A percentile compares a stretch with the other conserved stretches of the same genome.
These are phyloP conservation scores for Euphydryas editha DNA, from an alignment of 2,888 invertebrate genomes.

Conservation along the genomic window DNA sequence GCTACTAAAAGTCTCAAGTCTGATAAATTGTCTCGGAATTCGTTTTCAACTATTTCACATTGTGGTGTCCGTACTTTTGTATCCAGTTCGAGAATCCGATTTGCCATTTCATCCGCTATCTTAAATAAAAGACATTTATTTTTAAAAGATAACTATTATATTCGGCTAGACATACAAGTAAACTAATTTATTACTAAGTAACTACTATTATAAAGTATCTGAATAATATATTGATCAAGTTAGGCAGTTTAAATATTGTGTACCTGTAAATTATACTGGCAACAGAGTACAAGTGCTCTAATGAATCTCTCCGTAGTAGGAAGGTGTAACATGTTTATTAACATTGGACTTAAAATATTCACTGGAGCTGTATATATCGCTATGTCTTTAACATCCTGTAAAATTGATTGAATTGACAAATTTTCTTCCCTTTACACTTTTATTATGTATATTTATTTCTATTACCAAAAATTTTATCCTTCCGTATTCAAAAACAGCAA, in stretches of 20 bases:
- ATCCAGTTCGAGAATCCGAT: conserved; percentile 76
- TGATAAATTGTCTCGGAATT: conserved; percentile 80
- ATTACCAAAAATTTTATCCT: background rate
- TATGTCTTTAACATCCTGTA: conserved; percentile 77
- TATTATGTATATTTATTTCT: background rate
- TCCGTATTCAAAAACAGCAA: too few relatives aligned
- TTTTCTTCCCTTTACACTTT: background rate
- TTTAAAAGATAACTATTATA: background rate
- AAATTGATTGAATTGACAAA: background rate
- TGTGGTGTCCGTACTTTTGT: conserved; percentile 81
- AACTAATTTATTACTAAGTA: background rate
- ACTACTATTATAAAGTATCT: background rate
- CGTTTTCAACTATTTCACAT: conserved; percentile 73
- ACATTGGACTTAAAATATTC: conserved; percentile 79
- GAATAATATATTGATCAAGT: background rate
- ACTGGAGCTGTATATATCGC: conserved; percentile 82
- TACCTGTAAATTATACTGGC: conserved; percentile 85
- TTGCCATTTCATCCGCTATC: conserved; percentile 82
- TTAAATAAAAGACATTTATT: conserved; percentile 49
- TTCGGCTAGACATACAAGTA: background rate
- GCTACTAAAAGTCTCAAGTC: conserved; percentile 84
- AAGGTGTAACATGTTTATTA: conserved; percentile 84
- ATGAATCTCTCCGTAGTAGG: conserved; percentile 85
- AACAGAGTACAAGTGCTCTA: conserved; percentile 85
- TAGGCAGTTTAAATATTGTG: background rate